Conservation (phyloP, 2,113 vertebrate genomes). For the Rhineura floridana region DNA sequence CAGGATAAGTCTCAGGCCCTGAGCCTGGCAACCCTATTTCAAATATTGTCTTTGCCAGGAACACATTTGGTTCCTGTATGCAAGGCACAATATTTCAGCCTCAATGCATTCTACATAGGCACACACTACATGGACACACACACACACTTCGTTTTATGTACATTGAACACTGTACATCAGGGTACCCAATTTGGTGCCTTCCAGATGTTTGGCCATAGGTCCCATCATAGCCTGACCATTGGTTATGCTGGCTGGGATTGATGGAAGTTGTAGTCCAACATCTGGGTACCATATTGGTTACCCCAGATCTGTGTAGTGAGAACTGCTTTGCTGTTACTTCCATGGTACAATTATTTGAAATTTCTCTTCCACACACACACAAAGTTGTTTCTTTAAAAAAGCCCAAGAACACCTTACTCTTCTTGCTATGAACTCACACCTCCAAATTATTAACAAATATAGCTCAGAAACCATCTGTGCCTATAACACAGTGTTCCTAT, state of each 20-base stretch:
- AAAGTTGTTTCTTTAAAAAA: too few relatives aligned
- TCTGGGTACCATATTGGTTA: too few relatives aligned
- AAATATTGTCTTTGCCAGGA: neutral
- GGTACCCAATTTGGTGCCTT: too few relatives aligned
- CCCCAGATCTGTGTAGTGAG: too few relatives aligned
- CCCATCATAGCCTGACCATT: too few relatives aligned
- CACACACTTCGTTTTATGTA: too few relatives aligned
- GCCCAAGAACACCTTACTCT: neutral
- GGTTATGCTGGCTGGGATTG: too few relatives aligned
- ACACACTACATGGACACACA: too few relatives aligned
- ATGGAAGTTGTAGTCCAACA: too few relatives aligned
- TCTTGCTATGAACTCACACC: conserved; percentile 12
- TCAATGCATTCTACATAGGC: neutral
- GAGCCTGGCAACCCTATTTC: too few relatives aligned
- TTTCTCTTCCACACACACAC: conserved; percentile 27
- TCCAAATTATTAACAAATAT: conserved; percentile 45
- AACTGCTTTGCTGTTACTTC: neutral
- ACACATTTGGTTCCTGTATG: neutral
- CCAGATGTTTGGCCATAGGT: too few relatives aligned
- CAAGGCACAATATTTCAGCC: neutral
- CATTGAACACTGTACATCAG: neutral
- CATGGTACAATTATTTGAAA: conserved; percentile 16
- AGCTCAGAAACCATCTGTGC: conserved; percentile 32
- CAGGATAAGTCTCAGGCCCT: too few relatives aligned
- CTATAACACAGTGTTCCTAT: conserved; percentile 27